Percentiles rank a stretch among this genome's conserved stretches.
phyloP scores from a whole-genome alignment of 2,797 vertebrate genomes.

The Danio aesculapii region DNA sequence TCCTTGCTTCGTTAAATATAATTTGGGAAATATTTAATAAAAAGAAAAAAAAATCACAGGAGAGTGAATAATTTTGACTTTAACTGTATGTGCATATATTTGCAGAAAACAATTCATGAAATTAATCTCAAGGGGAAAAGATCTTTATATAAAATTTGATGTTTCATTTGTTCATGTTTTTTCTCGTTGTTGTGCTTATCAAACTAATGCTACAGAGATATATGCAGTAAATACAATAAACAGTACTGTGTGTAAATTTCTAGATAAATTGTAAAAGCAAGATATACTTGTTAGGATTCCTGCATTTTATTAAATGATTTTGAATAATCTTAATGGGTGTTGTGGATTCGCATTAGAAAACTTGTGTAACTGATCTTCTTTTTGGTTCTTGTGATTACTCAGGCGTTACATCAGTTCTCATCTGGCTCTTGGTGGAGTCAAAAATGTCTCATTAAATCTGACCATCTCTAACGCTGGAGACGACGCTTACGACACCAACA shows the following conservation, averaged over 20 bases:
- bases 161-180: neutral
- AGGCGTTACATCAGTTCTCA: slow-evolving; percentile 79
- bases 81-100: too few species aligned
- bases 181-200: neutral
- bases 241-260: too few species aligned
- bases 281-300: neutral
- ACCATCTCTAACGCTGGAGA: slow-evolving; percentile 93
- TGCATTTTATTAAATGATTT: neutral
- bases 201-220: neutral
- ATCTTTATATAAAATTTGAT: neutral
- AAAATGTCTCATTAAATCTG: slow-evolving; percentile 92
- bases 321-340: neutral
- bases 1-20: too few species aligned
- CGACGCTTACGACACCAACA: slow-evolving; percentile 96
- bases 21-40: too few species aligned
- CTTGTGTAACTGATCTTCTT: neutral
- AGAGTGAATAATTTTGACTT: too few species aligned
- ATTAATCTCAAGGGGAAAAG: neutral
- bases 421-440: slow-evolving; percentile 93
- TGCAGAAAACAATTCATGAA: neutral
- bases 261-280: too few species aligned
- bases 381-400: slow-evolving; percentile 39
- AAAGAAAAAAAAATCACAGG: too few species aligned
- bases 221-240: neutral
- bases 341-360: neutral